Conservation (phyloP, 2,797 vertebrate species). For the Premnoplex brunnescens region DNA sequence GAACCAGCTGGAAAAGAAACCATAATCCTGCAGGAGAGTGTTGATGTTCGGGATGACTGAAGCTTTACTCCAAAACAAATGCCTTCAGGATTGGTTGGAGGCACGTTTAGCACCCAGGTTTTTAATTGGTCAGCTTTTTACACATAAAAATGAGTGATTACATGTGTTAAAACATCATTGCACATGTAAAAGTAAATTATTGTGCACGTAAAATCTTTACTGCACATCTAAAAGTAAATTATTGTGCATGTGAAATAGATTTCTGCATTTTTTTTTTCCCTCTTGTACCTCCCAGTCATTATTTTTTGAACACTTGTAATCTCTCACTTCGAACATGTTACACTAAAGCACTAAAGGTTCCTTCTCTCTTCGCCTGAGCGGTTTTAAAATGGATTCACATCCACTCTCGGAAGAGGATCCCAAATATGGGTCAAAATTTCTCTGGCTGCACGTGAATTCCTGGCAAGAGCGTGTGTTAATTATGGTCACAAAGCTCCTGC, state of each 20-base stretch:
- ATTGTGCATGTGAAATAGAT: conserved; percentile 53
- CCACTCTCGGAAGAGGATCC: not conserved
- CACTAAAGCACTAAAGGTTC: not conserved
- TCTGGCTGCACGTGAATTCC: not conserved
- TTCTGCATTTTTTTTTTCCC: not conserved
- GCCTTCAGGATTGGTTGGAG: not conserved
- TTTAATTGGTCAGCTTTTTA: conserved; percentile 41
- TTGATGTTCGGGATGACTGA: not conserved
- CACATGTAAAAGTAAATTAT: conserved; percentile 68
- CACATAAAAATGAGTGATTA: conserved; percentile 56
- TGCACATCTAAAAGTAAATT: conserved; percentile 71
- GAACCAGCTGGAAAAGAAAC: not conserved
- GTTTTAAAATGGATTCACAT: not conserved
- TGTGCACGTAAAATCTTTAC: conserved; percentile 69
- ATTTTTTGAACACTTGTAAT: conserved; percentile 45
- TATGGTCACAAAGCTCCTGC: not conserved
- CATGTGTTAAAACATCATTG: conserved; percentile 52
- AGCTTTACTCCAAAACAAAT: not conserved
- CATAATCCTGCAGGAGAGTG: not conserved
- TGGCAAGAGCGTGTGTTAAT: not conserved
- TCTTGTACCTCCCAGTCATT: conserved; percentile 15
- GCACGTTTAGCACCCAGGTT: not conserved
- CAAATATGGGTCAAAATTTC: not conserved
- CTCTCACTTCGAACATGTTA: not conserved
- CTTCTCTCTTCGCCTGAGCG: not conserved